Conservation (phyloP, 2,797 vertebrate genomes). For the Macrochelys suwanniensis region DNA sequence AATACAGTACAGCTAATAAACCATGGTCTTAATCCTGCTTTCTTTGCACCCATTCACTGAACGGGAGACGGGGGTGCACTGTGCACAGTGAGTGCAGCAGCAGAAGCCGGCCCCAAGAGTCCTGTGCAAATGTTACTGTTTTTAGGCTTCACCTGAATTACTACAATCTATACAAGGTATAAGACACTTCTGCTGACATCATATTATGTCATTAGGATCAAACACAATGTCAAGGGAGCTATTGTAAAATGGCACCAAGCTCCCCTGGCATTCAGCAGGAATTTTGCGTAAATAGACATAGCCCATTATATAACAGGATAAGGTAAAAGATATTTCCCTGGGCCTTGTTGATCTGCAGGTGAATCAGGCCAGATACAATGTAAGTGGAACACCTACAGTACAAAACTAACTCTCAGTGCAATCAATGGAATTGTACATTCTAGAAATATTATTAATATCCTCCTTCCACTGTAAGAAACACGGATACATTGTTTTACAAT, state of each 20-base stretch:
- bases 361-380: constrained; percentile 48
- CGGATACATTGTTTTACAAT: neutral
- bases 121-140: constrained; percentile 62
- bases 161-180: constrained; percentile 33
- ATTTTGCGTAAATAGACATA: neutral
- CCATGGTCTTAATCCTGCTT: neutral
- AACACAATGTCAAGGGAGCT: neutral
- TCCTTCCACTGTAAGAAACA: constrained; percentile 33
- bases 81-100: constrained; percentile 41
- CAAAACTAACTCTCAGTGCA: constrained; percentile 45
- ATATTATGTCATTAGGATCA: constrained; percentile 45
- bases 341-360: constrained; percentile 35
- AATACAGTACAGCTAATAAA: neutral
- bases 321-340: constrained; percentile 20
- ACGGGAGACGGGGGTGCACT: constrained; percentile 44
- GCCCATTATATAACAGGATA: constrained; percentile 31
- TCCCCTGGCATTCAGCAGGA: neutral
- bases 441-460: constrained; percentile 19
- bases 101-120: neutral
- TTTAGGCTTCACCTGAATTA: constrained; percentile 15
- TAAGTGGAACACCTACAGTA: constrained; percentile 62
- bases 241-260: constrained; percentile 44
- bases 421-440: constrained; percentile 53
- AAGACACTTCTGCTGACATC: constrained; percentile 51
- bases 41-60: constrained; percentile 35